A percentile compares a stretch with the other conserved stretches of the same genome.
Conservation (phyloP, 2,797 vertebrate species). For the Coranthus polyacanthus region DNA sequence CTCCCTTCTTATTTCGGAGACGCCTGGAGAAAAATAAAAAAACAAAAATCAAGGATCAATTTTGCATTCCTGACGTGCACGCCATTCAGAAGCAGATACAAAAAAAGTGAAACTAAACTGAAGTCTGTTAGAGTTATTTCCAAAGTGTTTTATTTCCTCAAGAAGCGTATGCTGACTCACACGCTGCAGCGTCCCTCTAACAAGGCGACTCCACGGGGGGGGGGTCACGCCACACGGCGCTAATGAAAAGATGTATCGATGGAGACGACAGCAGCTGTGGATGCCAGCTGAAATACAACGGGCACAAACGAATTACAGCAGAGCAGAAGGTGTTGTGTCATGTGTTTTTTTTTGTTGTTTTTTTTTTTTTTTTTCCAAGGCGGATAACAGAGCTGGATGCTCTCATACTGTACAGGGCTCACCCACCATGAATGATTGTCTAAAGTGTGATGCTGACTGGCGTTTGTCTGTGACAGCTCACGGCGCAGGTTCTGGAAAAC, state of each 20-base stretch:
- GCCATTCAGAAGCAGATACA: too few relatives aligned
- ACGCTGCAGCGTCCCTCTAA: slow-evolving; percentile 32
- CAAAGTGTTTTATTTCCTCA: slow-evolving; percentile 22
- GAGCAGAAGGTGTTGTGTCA: neutral
- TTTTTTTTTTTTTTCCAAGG: neutral
- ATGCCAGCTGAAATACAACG: slow-evolving; percentile 27
- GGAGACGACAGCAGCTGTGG: slow-evolving; percentile 47
- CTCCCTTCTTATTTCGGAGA: neutral
- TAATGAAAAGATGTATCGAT: slow-evolving; percentile 40
- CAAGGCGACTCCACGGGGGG: slow-evolving; percentile 37
- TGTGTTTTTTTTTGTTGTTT: slow-evolving; percentile 6
- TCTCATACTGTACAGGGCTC: neutral
- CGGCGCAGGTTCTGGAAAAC: slow-evolving; percentile 94
- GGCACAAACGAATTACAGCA: slow-evolving; percentile 1
- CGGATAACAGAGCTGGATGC: neutral
- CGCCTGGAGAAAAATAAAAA: too few relatives aligned
- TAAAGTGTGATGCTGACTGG: slow-evolving; percentile 13
- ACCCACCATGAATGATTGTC: neutral
- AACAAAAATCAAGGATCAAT: too few relatives aligned
- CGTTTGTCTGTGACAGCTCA: slow-evolving; percentile 83
- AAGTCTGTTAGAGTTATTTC: neutral
- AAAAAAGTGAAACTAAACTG: neutral
- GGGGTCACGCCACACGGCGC: slow-evolving; percentile 3
- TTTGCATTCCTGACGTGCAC: too few relatives aligned
- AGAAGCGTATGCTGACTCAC: slow-evolving; percentile 23